Percentiles rank a stretch among this genome's conserved stretches.
phyloP scores from a whole-genome alignment of 2,113 vertebrate species.

The Dascyllus trimaculatus region DNA sequence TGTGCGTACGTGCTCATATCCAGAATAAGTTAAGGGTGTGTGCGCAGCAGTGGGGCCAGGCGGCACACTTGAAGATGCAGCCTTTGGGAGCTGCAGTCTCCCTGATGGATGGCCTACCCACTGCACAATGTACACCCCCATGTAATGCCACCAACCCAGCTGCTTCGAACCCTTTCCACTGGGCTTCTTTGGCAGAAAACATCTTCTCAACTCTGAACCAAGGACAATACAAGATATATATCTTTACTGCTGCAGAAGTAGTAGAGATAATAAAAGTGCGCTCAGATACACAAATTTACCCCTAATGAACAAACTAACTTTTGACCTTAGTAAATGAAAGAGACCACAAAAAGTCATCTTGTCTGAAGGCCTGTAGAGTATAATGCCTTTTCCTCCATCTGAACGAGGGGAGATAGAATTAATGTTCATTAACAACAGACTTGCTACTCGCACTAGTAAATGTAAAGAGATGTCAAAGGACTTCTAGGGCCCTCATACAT shows the following conservation, averaged over 20 bases:
- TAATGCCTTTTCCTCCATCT: not conserved
- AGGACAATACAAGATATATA: conserved; percentile 6
- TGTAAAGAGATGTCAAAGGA: conserved; percentile 1
- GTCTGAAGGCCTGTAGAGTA: not conserved
- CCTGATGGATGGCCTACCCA: conserved; percentile 78
- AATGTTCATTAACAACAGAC: not conserved
- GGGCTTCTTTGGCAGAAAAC: conserved; percentile 35
- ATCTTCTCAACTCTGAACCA: conserved; percentile 39
- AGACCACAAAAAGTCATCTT: not conserved
- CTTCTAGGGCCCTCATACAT: not conserved
- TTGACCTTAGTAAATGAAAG: conserved; percentile 3
- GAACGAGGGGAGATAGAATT: not conserved
- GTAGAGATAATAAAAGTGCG: not conserved
- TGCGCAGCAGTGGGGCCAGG: conserved; percentile 43
- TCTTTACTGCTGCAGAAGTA: conserved; percentile 19
- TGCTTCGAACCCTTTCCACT: conserved; percentile 52
- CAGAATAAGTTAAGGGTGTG: conserved; percentile 46
- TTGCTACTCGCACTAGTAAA: not conserved
- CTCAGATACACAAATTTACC: conserved; percentile 26
- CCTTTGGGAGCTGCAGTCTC: conserved; percentile 74
- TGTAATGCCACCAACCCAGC: conserved; percentile 64
- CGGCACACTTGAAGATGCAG: conserved; percentile 16
- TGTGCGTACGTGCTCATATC: conserved; percentile 37
- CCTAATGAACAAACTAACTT: conserved; percentile 31
- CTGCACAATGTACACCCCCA: conserved; percentile 28